A percentile compares a stretch with the other conserved stretches of the same genome.
phyloP scores from a whole-genome alignment of 2,888 invertebrate species.

The Torymus tubicola region DNA sequence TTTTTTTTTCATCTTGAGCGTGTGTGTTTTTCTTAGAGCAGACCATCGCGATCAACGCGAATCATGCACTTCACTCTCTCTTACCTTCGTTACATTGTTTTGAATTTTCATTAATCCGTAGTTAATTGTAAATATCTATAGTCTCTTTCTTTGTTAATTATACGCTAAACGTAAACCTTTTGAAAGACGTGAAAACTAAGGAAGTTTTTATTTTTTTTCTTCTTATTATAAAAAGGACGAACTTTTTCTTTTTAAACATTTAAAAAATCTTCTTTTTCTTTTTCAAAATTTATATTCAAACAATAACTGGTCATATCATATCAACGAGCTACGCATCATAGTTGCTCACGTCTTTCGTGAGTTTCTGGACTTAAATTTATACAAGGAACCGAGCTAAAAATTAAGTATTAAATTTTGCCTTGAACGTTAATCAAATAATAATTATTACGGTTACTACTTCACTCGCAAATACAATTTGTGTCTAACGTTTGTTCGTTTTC shows the following conservation, averaged over 20 bases:
- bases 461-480: slow-evolving; percentile 29
- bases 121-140: slow-evolving; percentile 27
- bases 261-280: too few species aligned
- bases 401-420: slow-evolving; percentile 18
- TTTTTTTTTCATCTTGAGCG: too few species aligned
- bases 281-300: too few species aligned
- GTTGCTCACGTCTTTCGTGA: slow-evolving; percentile 12
- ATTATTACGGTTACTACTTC: slow-evolving; percentile 1
- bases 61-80: slow-evolving; percentile 8
- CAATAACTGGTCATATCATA: too few species aligned
- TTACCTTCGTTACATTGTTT: background rate
- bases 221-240: background rate
- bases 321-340: too few species aligned
- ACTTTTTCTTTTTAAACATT: too few species aligned
- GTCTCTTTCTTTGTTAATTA: slow-evolving; percentile 6
- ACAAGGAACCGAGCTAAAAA: slow-evolving; percentile 13
- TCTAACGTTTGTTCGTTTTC: background rate
- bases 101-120: slow-evolving; percentile 25
- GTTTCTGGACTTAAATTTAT: slow-evolving; percentile 21
- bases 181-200: slow-evolving; percentile 19
- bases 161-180: slow-evolving; percentile 24
- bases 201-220: slow-evolving; percentile 5
- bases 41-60: slow-evolving; percentile 52
- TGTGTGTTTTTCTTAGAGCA: slow-evolving; percentile 4
- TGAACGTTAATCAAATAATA: slow-evolving; percentile 6